Conservation (phyloP, 2,113 vertebrate genomes). For the Planiliza haematocheilus region DNA sequence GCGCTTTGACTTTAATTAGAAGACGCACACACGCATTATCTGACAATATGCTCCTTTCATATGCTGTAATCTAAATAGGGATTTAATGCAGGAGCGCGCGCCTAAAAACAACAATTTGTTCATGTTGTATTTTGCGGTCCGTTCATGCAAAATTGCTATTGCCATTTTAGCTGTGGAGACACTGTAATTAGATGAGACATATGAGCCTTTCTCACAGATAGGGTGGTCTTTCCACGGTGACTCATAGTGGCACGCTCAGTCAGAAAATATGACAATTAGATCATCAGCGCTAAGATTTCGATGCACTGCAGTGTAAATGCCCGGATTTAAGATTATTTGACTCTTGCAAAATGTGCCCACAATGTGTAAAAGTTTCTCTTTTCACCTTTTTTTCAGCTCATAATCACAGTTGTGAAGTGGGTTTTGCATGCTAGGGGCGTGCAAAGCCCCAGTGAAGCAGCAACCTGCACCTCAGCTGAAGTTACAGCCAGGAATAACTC, state of each 20-base stretch:
- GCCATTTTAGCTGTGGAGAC: constrained; percentile 6
- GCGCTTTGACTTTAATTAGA: constrained; percentile 15
- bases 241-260: constrained; percentile 6
- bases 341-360: no score
- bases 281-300: not conserved
- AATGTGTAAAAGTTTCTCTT: no score
- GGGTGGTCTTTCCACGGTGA: constrained; percentile 13
- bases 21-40: not conserved
- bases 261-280: not conserved
- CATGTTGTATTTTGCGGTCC: not conserved
- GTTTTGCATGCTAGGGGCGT: no score
- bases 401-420: no score
- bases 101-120: not conserved
- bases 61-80: not conserved
- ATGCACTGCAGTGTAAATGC: not conserved
- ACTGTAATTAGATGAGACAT: constrained; percentile 28
- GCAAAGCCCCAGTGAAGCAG: no score
- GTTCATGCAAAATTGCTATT: not conserved
- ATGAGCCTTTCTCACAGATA: constrained; percentile 10
- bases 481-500: no score
- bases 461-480: no score
- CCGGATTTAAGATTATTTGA: no score
- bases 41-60: not conserved
- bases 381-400: no score
- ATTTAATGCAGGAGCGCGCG: not conserved